Conservation (phyloP, 2,888 invertebrate species). For the Pollenia griseotomentosa region DNA sequence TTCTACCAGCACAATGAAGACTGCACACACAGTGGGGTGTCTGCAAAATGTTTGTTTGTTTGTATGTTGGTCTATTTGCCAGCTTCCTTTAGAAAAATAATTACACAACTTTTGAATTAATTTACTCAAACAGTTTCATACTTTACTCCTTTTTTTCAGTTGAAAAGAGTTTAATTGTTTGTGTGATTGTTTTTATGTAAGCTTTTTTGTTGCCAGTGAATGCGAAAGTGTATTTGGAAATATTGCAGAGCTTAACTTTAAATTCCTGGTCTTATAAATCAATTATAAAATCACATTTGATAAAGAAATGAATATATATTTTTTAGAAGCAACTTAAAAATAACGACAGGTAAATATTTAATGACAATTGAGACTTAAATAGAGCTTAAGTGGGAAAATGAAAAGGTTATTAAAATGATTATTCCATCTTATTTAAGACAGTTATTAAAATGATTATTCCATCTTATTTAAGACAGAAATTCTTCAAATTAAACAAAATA, state of each 20-base stretch:
- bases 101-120: slow-evolving; percentile 66
- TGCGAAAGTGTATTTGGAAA: slow-evolving; percentile 28
- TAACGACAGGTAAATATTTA: neutral
- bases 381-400: too few species aligned
- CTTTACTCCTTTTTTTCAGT: slow-evolving; percentile 12
- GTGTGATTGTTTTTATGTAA: neutral
- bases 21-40: slow-evolving; percentile 57
- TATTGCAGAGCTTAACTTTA: slow-evolving; percentile 60
- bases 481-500: too few species aligned
- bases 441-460: too few species aligned
- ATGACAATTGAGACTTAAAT: too few species aligned
- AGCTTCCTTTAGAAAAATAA: slow-evolving; percentile 51
- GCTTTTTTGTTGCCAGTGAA: neutral
- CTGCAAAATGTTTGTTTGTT: slow-evolving; percentile 1
- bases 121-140: slow-evolving; percentile 52
- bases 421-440: too few species aligned
- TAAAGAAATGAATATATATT: slow-evolving; percentile 28
- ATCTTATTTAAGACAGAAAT: too few species aligned
- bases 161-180: neutral
- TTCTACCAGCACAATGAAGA: slow-evolving; percentile 20
- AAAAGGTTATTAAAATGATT: too few species aligned
- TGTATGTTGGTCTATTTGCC: neutral
- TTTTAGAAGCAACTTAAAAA: neutral
- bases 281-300: slow-evolving; percentile 59
- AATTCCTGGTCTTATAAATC: slow-evolving; percentile 58